A percentile compares a stretch with the other conserved stretches of the same genome.
Conservation (phyloP, 2,797 vertebrate genomes). For the Mormyrus hasselquistii region DNA sequence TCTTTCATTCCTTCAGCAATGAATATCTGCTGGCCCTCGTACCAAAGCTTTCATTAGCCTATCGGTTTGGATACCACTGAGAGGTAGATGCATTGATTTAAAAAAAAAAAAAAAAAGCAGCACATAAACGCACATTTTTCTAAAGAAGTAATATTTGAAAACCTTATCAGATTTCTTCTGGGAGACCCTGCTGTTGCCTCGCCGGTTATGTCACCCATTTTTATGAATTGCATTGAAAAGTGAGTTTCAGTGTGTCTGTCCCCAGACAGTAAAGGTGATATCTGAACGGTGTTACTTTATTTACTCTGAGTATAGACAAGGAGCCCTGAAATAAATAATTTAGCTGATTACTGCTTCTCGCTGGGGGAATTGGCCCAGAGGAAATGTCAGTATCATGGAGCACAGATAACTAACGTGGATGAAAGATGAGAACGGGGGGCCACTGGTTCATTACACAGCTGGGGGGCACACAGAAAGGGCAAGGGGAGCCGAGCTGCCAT, state of each 20-base stretch:
- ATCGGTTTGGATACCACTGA: background rate
- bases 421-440: constrained; percentile 27
- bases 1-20: background rate
- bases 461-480: background rate
- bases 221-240: constrained; percentile 29
- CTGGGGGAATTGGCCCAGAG: constrained; percentile 35
- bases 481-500: background rate
- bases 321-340: constrained; percentile 35
- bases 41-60: constrained; percentile 3
- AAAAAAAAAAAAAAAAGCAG: background rate
- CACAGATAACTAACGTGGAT: constrained; percentile 21
- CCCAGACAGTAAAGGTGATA: constrained; percentile 31
- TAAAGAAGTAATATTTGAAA: constrained; percentile 18
- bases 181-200: background rate
- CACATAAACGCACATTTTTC: constrained; percentile 17
- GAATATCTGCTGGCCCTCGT: background rate
- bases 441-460: background rate
- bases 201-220: constrained; percentile 14
- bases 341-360: constrained; percentile 27
- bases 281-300: constrained; percentile 31
- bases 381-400: constrained; percentile 29
- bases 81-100: constrained; percentile 16
- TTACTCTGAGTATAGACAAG: constrained; percentile 33
- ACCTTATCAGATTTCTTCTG: constrained; percentile 13
- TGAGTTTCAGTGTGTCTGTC: constrained; percentile 21